Base-by-base conservation (phyloP, 2,113 vertebrate species). In the Prinia subflava region DNA sequence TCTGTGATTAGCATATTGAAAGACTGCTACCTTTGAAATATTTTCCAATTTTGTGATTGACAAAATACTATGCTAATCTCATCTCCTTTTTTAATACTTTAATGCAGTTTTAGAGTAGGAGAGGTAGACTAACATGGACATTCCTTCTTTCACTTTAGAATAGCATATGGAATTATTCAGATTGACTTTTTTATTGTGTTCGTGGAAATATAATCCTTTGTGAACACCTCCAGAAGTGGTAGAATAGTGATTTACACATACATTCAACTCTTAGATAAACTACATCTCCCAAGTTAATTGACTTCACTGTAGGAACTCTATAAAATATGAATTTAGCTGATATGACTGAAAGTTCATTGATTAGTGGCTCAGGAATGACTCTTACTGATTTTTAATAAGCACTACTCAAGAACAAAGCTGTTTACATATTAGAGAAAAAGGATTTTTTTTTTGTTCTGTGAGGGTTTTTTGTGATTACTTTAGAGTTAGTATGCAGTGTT, bases 381-480 rank as follows among this genome's bases (percentile, higher is more conserved):
- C 78, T n/a, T 35, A 49, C 6, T 55, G 21, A 41, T 65, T 87
- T 53, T 67, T 68, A 76, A 39, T 7, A 79, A 44, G 7, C 21
- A 30, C 27, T 62, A 46, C 12, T 84, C 22, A 74, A 75, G 42
- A 82, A 18, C 3, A 70, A 83, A 62, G 2, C 7, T 79, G 1
- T 35, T 83, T 83, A 2, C 7, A 23, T 70, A 49, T 13, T 42
- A 60, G 4, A 70, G 5, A 33, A 80, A 83, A 60, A 5, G 1
- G 2, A 2, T 18, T n/a, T 20, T 16, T 20, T 16, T 22, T 82
- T 23, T 4, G 13, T 31, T 37, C 5, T 9, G 3, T 44, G 37
- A 21, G 11, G 1, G 0, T 11, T 33, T 39, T 24, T n/a, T 20
- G n/a, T 15, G 1, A 1, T 49, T 65, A 20, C 33, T 55, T 87